These are phyloP conservation scores for Brassicogethes aeneus DNA, from an alignment of 2,888 invertebrate species.

Conservation along the genomic window DNA sequence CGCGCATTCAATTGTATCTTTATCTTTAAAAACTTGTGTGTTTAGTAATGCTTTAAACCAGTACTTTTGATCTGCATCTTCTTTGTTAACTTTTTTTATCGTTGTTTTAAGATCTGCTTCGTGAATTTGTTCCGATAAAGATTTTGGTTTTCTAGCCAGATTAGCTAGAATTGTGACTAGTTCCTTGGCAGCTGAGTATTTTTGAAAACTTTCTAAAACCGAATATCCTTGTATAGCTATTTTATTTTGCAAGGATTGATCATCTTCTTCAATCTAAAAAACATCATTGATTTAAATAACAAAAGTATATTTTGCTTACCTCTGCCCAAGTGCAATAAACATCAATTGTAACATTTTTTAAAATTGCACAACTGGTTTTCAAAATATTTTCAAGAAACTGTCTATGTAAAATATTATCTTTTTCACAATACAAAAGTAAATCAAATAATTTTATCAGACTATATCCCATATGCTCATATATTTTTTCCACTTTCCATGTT, in stretches of 20 bases:
- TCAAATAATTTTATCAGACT: slow-evolving; percentile 27
- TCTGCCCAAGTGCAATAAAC: slow-evolving; percentile 36
- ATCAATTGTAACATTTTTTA: slow-evolving; percentile 30
- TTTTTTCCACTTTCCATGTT: slow-evolving; percentile 18
- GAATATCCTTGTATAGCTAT: slow-evolving; percentile 30
- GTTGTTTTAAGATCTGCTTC: slow-evolving; percentile 28
- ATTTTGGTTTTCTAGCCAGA: slow-evolving; percentile 34
- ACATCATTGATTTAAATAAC: not conserved
- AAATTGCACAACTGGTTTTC: slow-evolving; percentile 20
- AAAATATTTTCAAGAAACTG: slow-evolving; percentile 25
- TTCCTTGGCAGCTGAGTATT: slow-evolving; percentile 26
- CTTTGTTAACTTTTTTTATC: slow-evolving; percentile 28
- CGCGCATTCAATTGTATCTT: slow-evolving; percentile 26
- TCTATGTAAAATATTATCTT: slow-evolving; percentile 15
- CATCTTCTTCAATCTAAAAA: slow-evolving; percentile 25
- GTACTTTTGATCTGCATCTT: slow-evolving; percentile 27
- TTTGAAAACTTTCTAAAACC: slow-evolving; percentile 29
- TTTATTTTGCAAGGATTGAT: slow-evolving; percentile 27
- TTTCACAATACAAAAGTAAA: slow-evolving; percentile 22
- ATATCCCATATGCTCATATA: slow-evolving; percentile 31
- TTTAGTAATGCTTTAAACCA: slow-evolving; percentile 35
- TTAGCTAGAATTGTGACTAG: slow-evolving; percentile 27
- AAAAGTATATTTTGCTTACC: slow-evolving; percentile 18
- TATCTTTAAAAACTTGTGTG: slow-evolving; percentile 25
- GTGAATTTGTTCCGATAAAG: slow-evolving; percentile 29